phyloP scores from a whole-genome alignment of 2,797 vertebrate species.

The Novumbra hubbsi region DNA sequence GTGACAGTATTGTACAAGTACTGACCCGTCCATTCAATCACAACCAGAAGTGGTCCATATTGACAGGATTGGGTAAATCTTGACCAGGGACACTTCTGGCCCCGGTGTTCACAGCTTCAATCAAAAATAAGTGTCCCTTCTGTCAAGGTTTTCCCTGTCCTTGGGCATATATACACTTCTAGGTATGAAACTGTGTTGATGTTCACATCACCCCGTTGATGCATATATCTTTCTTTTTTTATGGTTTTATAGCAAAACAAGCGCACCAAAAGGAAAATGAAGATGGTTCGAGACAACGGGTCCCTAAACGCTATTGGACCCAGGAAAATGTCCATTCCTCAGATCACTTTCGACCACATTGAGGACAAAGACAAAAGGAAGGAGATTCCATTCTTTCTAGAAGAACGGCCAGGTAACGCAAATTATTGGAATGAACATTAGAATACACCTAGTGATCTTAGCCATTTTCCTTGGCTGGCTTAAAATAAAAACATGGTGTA shows the following conservation, averaged over 20 bases:
- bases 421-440: background rate
- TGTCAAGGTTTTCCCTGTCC: no score
- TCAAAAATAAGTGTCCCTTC: no score
- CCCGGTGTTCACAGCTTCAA: no score
- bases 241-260: slow-evolving; percentile 68
- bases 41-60: background rate
- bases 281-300: slow-evolving; percentile 71
- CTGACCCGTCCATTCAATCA: background rate
- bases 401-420: slow-evolving; percentile 57
- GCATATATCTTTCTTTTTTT: slow-evolving; percentile 14
- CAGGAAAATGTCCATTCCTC: slow-evolving; percentile 76
- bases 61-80: background rate
- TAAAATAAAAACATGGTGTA: background rate
- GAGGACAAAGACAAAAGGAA: slow-evolving; percentile 76
- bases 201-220: background rate
- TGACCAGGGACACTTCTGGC: background rate
- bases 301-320: slow-evolving; percentile 68
- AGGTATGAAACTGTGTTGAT: background rate
- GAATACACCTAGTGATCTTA: background rate
- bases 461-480: background rate
- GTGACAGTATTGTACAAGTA: background rate
- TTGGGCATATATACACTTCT: no score
- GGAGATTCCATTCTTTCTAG: slow-evolving; percentile 68
- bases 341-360: slow-evolving; percentile 82
- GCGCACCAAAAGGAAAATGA: slow-evolving; percentile 77